phyloP scores from a whole-genome alignment of 2,888 invertebrate species.

The Stegana nigrithorax region DNA sequence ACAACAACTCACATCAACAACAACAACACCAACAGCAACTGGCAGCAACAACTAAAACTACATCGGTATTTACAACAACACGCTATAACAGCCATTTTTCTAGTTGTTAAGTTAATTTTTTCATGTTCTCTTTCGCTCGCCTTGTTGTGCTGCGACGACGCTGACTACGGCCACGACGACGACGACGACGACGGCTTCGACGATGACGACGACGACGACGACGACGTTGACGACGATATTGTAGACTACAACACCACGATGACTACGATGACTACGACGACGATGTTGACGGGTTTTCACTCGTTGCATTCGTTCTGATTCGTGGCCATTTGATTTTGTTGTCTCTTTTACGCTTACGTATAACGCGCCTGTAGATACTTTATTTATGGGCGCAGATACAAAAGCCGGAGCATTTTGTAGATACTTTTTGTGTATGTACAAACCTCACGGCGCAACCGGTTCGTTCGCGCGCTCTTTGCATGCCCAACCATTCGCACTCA shows the following conservation, averaged over 20 bases:
- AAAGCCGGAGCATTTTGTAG: constrained; percentile 39
- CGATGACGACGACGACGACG: no score
- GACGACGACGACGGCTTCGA: not conserved
- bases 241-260: constrained; percentile 7
- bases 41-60: constrained; percentile 20
- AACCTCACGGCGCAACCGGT: constrained; percentile 46
- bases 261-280: no score
- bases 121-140: constrained; percentile 61
- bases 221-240: constrained; percentile 4
- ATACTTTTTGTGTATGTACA: constrained; percentile 43
- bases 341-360: constrained; percentile 37
- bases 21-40: constrained; percentile 34
- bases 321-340: constrained; percentile 34
- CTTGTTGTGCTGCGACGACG: no score
- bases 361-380: constrained; percentile 51
- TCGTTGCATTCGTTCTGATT: constrained; percentile 41
- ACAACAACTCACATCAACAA: constrained; percentile 25
- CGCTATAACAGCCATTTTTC: constrained; percentile 68
- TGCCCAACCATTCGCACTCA: constrained; percentile 33
- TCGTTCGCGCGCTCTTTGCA: constrained; percentile 28
- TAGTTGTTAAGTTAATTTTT: constrained; percentile 68
- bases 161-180: constrained; percentile 4
- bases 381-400: constrained; percentile 55
- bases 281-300: constrained; percentile 29
- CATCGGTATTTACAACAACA: constrained; percentile 56